phyloP scores from a whole-genome alignment of 1,140 invertebrate species.

The Plectrocnemia conspersa region DNA sequence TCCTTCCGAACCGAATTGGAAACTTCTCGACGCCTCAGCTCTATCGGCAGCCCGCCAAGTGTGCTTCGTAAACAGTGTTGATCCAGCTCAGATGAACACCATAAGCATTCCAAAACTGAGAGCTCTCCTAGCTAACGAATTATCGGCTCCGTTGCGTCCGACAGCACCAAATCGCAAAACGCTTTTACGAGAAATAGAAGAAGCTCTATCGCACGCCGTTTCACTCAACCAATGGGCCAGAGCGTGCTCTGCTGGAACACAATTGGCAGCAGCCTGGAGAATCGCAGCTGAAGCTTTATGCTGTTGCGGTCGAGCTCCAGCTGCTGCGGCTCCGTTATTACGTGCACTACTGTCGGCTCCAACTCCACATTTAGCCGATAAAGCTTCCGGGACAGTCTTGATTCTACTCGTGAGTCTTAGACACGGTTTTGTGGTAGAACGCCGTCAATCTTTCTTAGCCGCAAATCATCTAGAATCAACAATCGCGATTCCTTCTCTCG shows the following conservation, averaged over 20 bases:
- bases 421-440: constrained; percentile 27
- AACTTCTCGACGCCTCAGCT: constrained; percentile 46
- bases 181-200: constrained; percentile 29
- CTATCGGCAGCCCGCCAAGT: constrained; percentile 41
- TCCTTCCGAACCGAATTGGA: constrained; percentile 43
- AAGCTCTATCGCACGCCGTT: constrained; percentile 30
- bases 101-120: constrained; percentile 45
- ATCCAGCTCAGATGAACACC: neutral
- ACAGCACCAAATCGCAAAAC: constrained; percentile 41
- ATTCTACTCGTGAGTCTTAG: constrained; percentile 29
- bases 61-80: constrained; percentile 34
- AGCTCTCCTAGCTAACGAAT: constrained; percentile 43
- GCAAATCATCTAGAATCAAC: constrained; percentile 10
- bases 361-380: constrained; percentile 20
- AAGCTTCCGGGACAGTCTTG: constrained; percentile 27
- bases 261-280: constrained; percentile 25
- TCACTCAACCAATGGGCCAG: constrained; percentile 24
- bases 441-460: constrained; percentile 23
- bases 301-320: constrained; percentile 26
- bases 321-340: constrained; percentile 23
- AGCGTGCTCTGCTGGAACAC: constrained; percentile 12
- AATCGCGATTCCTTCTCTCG: constrained; percentile 17
- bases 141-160: constrained; percentile 43
- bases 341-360: constrained; percentile 25
- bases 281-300: constrained; percentile 29